phyloP scores from a whole-genome alignment of 2,888 invertebrate genomes.

The Nemurella pictetii region DNA sequence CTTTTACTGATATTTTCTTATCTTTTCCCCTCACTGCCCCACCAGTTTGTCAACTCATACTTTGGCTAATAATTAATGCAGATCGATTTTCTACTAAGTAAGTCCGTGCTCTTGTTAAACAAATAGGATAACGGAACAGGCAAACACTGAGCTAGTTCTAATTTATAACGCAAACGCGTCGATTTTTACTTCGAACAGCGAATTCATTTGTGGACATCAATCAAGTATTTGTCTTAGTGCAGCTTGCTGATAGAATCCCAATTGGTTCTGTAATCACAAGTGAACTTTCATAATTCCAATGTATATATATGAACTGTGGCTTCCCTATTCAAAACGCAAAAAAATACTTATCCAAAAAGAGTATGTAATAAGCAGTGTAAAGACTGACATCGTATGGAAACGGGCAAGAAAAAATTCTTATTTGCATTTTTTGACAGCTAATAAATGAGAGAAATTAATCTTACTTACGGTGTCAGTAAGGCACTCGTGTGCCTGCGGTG shows the following conservation, averaged over 20 bases:
- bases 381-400: neutral
- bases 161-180: conserved; percentile 28
- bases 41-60: conserved; percentile 6
- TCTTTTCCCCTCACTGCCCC: conserved; percentile 13
- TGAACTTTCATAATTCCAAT: neutral
- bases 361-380: neutral
- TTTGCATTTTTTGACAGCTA: no score
- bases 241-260: neutral
- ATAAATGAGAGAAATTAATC: no score
- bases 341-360: neutral
- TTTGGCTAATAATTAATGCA: conserved; percentile 26
- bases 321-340: neutral
- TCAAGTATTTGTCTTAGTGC: neutral
- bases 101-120: neutral
- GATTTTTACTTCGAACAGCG: neutral
- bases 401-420: no score
- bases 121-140: neutral
- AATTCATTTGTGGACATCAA: neutral
- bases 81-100: conserved; percentile 16
- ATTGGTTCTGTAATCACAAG: no score
- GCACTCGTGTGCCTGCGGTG: no score
- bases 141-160: conserved; percentile 8
- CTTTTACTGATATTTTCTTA: neutral
- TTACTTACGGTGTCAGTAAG: no score
- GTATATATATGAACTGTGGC: neutral